Evolutionary conservation across 1,140 invertebrate species (phyloP).

Genomic region (Harlomillsia oculata): DNA sequence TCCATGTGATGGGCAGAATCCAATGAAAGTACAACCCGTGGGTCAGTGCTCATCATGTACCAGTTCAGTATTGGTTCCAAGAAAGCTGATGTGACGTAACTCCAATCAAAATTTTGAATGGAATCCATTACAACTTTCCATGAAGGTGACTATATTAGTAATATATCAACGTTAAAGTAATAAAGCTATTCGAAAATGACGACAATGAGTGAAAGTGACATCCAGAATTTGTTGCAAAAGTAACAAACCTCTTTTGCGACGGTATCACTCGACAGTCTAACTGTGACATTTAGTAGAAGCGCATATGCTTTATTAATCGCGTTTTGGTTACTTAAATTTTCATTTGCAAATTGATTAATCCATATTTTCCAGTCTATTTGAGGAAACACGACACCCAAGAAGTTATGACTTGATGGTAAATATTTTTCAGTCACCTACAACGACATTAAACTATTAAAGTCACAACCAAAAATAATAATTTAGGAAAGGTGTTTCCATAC

Average conservation of each 20-base stretch:
- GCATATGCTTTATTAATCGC: slow-evolving; percentile 44
- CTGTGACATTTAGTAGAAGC: slow-evolving; percentile 53
- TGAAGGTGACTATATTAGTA: slow-evolving; percentile 41
- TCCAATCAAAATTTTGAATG: slow-evolving; percentile 59
- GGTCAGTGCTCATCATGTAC: slow-evolving; percentile 66
- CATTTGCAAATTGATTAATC: slow-evolving; percentile 26
- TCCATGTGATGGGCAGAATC: slow-evolving; percentile 46
- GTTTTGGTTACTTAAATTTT: slow-evolving; percentile 22
- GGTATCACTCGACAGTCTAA: slow-evolving; percentile 60
- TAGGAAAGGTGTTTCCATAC: slow-evolving; percentile 40
- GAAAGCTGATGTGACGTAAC: slow-evolving; percentile 52
- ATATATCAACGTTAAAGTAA: not conserved
- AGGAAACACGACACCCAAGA: slow-evolving; percentile 59
- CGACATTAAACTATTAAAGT: not conserved
- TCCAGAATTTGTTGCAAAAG: not conserved
- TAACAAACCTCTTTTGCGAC: slow-evolving; percentile 51
- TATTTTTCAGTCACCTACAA: slow-evolving; percentile 52
- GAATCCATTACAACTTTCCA: slow-evolving; percentile 49
- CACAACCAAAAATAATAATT: slow-evolving; percentile 6
- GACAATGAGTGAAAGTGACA: not conserved
- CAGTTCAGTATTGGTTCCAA: slow-evolving; percentile 62
- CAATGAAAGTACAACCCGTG: slow-evolving; percentile 52
- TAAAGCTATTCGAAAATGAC: not conserved
- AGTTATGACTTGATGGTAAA: slow-evolving; percentile 59
- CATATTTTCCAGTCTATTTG: slow-evolving; percentile 51